These are phyloP conservation scores for Drosophila pruinosa DNA, from an alignment of 1,140 invertebrate genomes.

Conservation along the genomic window DNA sequence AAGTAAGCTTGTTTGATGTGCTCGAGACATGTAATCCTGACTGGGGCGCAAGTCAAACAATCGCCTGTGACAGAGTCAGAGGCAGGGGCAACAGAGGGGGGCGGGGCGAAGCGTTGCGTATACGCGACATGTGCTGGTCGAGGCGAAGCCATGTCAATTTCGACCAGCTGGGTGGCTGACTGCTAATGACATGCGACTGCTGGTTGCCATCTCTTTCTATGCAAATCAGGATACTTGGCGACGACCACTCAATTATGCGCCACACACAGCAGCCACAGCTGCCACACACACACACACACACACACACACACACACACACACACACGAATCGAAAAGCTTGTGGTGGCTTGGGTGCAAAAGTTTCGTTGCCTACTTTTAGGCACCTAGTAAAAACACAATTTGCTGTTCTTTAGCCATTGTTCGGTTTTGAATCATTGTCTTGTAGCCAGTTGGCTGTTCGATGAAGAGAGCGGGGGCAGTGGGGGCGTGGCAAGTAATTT, in stretches of 20 bases:
- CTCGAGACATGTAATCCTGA: conserved; percentile 77
- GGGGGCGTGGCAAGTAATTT: conserved; percentile 55
- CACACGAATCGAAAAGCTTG: not conserved
- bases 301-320: conserved; percentile 6
- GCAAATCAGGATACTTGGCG: conserved; percentile 55
- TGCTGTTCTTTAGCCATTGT: not conserved
- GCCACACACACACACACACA: not conserved
- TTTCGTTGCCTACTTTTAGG: conserved; percentile 64
- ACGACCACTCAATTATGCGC: conserved; percentile 75
- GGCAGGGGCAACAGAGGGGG: not conserved
- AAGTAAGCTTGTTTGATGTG: conserved; percentile 81
- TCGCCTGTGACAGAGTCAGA: conserved; percentile 18
- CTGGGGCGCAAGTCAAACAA: conserved; percentile 50
- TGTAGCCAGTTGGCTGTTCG: not conserved
- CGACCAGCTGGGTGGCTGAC: conserved; percentile 18
- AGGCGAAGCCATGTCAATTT: conserved; percentile 34
- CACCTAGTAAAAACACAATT: conserved; percentile 29
- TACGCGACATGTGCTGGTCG: conserved; percentile 54
- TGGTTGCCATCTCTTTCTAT: conserved; percentile 25
- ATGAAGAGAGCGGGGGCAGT: not conserved
- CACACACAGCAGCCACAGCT: not conserved
- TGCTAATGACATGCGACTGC: conserved; percentile 39
- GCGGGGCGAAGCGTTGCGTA: conserved; percentile 38
- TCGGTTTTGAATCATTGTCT: conserved; percentile 19
- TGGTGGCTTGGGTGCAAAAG: conserved; percentile 1